Evolutionary conservation across 2,113 vertebrate species (phyloP).

Genomic region (Meles meles): DNA sequence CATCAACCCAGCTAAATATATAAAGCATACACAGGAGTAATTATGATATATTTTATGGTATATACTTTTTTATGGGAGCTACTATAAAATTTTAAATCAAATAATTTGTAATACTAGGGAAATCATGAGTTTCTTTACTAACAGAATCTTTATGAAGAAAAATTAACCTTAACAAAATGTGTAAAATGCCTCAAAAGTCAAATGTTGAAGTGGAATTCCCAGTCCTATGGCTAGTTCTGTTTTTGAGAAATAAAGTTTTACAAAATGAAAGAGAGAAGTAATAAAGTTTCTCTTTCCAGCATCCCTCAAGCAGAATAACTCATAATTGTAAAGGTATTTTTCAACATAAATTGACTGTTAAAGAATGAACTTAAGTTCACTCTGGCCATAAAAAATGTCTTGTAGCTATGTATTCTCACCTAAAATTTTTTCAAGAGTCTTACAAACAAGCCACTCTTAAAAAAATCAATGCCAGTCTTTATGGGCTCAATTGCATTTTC

Average conservation of each 20-base stretch:
- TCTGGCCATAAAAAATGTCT: background rate
- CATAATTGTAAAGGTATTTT: background rate
- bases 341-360: background rate
- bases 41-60: background rate
- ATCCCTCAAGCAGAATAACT: background rate
- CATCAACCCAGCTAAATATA: background rate
- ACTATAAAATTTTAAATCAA: constrained; percentile 36
- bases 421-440: background rate
- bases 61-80: background rate
- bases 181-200: constrained; percentile 2
- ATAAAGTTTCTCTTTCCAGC: background rate
- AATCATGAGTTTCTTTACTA: background rate
- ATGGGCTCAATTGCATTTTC: background rate
- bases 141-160: constrained; percentile 18
- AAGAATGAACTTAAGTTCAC: background rate
- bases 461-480: background rate
- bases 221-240: background rate
- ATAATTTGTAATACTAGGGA: constrained; percentile 4
- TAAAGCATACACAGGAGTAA: background rate
- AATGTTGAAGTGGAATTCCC: background rate
- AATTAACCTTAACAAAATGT: constrained; percentile 27
- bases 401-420: background rate
- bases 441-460: background rate
- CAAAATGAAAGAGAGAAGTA: background rate
- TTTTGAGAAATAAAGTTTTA: background rate